These are phyloP conservation scores for Chrysomela aeneicollis DNA, from an alignment of 2,888 invertebrate species.

Conservation along the genomic window DNA sequence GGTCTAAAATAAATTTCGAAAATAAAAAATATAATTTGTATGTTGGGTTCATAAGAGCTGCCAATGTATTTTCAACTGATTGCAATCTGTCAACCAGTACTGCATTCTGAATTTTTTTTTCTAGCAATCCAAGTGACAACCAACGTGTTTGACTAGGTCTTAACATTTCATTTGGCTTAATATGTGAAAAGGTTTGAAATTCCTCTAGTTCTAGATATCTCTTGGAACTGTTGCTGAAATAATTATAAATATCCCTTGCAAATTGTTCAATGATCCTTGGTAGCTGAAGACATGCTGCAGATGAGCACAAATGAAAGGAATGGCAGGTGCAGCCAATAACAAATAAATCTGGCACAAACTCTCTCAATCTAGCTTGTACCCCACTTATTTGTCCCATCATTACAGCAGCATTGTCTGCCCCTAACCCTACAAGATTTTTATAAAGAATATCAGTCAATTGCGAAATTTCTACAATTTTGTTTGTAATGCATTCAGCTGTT, in stretches of 20 bases:
- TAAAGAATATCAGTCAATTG: neutral
- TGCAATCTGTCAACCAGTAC: constrained; percentile 18
- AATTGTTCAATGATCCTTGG: constrained; percentile 30
- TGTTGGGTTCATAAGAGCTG: constrained; percentile 15
- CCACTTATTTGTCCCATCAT: constrained; percentile 27
- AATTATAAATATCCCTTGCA: constrained; percentile 20
- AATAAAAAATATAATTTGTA: constrained; percentile 25
- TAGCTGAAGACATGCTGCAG: constrained; percentile 26
- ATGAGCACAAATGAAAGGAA: constrained; percentile 29
- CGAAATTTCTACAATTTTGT: neutral
- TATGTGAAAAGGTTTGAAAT: constrained; percentile 24
- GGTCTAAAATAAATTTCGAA: constrained; percentile 20
- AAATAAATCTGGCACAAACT: constrained; percentile 16
- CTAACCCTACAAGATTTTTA: constrained; percentile 21
- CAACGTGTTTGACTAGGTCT: constrained; percentile 27
- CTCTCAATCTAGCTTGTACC: constrained; percentile 25
- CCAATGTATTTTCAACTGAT: constrained; percentile 5
- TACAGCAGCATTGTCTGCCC: constrained; percentile 28
- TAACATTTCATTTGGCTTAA: constrained; percentile 26
- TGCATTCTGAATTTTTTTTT: neutral
- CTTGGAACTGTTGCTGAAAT: constrained; percentile 26
- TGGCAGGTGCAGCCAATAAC: constrained; percentile 31
- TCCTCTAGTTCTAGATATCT: constrained; percentile 15
- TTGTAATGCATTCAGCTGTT: neutral
- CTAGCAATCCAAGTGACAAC: constrained; percentile 25